phyloP scores from a whole-genome alignment of 2,113 vertebrate genomes.

The Coracopsis vasa region DNA sequence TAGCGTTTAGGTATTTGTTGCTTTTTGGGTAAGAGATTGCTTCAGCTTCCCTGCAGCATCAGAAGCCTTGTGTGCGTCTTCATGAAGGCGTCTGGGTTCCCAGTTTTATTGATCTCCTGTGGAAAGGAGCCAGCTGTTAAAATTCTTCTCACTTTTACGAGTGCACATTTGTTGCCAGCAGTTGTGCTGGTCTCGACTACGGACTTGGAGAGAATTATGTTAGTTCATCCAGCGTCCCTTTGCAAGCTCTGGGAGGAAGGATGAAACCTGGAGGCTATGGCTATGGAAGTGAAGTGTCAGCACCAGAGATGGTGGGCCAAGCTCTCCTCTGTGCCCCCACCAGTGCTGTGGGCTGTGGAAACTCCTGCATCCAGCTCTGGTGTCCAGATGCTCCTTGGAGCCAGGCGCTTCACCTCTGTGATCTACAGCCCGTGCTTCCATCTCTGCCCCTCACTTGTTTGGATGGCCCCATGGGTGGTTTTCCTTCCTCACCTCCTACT shows the following conservation, averaged over 20 bases:
- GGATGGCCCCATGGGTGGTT: background rate
- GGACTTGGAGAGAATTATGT: background rate
- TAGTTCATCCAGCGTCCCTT: fast-evolving
- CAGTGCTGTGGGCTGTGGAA: background rate
- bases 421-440: background rate
- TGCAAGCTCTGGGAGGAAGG: background rate
- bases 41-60: background rate
- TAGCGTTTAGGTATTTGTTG: background rate
- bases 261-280: background rate
- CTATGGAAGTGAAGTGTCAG: background rate
- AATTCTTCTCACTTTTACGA: background rate
- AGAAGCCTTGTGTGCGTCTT: background rate
- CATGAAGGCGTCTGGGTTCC: background rate
- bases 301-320: background rate
- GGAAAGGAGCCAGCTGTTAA: slow-evolving; percentile 4
- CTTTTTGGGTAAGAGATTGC: background rate
- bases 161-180: background rate
- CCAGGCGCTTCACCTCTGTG: background rate
- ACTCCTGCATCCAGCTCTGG: background rate
- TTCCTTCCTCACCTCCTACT: background rate
- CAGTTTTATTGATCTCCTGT: background rate
- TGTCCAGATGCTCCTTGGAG: background rate
- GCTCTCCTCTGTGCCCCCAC: background rate
- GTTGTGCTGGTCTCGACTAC: background rate
- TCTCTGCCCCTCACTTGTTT: background rate